phyloP scores from a whole-genome alignment of 2,113 vertebrate species.

The Scomber japonicus region DNA sequence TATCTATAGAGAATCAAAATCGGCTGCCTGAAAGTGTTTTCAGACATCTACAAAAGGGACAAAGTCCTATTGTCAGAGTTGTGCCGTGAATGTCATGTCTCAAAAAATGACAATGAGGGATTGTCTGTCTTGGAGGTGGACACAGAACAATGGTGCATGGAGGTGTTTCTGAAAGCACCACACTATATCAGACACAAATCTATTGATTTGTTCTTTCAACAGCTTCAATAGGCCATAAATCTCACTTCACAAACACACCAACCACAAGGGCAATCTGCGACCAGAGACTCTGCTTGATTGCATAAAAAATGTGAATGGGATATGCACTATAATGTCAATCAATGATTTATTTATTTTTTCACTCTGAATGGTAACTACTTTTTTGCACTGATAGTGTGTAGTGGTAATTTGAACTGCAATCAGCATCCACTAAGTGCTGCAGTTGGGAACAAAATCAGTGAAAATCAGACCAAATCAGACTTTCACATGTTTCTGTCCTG shows the following conservation, averaged over 20 bases:
- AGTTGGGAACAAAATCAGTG: slow-evolving; percentile 59
- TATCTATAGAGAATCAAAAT: slow-evolving; percentile 41
- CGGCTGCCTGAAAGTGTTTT: slow-evolving; percentile 31
- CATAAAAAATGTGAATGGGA: slow-evolving; percentile 40
- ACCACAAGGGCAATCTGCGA: slow-evolving; percentile 60
- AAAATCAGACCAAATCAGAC: slow-evolving; percentile 63
- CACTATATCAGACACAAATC: slow-evolving; percentile 73
- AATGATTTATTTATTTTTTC: slow-evolving; percentile 25
- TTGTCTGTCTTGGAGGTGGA: slow-evolving; percentile 50
- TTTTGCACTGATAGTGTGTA: slow-evolving; percentile 22
- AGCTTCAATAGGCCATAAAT: slow-evolving; percentile 72
- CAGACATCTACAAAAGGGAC: slow-evolving; percentile 32
- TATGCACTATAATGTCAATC: slow-evolving; percentile 36
- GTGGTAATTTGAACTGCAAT: slow-evolving; percentile 60
- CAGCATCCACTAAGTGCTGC: slow-evolving; percentile 45
- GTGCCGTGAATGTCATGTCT: slow-evolving; percentile 51
- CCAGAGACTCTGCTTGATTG: slow-evolving; percentile 47
- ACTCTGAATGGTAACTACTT: slow-evolving; percentile 26
- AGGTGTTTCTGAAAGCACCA: slow-evolving; percentile 65
- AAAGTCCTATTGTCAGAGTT: slow-evolving; percentile 30
- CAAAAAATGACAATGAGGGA: slow-evolving; percentile 59
- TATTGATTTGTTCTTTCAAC: slow-evolving; percentile 76
- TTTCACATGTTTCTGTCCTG: slow-evolving; percentile 22
- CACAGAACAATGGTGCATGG: slow-evolving; percentile 49
- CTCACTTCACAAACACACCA: slow-evolving; percentile 63